Base-by-base conservation (phyloP, 1,140 invertebrate genomes). In the Neodiprion virginianus region DNA sequence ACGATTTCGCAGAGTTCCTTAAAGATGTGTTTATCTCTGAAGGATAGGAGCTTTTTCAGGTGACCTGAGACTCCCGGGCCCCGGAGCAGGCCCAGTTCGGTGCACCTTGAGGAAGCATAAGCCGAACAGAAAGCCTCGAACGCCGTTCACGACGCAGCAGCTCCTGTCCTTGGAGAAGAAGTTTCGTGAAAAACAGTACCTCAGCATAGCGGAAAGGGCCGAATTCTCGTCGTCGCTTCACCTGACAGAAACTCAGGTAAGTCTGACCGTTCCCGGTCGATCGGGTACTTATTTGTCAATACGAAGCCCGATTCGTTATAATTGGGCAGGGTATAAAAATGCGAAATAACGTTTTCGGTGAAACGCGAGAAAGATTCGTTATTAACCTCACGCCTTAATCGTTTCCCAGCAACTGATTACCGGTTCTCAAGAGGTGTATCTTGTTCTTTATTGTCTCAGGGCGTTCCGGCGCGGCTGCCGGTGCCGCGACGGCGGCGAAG, bases 111-210 rank as follows among this genome's bases (percentile, higher is more conserved):
- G 84, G 69, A 86, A 86, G 75, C 94, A 95, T 91, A 99, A 99
- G 84, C 96, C 96, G 49, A 99, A 99, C 88, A 90, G 97, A 71
- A 99, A 99, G 87, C 97, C 97, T 1, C 90, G 97, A 66, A 99
- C 97, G 0, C 97, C 97, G 1, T 99, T 99, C 90, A 98, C 97
- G 10, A 98, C 97, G 1, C 96, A 98, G 85, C 97, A 99, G 85
- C 90, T 99, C 17, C 88, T 97, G 47, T 95, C 96, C 14, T 88
- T 99, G 73, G 98, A 99, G 88, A 95, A 95, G 89, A 99, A 99
- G 89, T 99, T 99, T 89, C 91, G 95, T 50, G 94, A 97, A 86
- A 99, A 99, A 86, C 97, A 98, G 88, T 99, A 99, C 88, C 88
- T 99, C 75, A 96, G 96, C 78, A 99, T 99, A 82, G 96, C 97